Evolutionary conservation across 1,140 invertebrate genomes (phyloP).

Genomic region (Panagrolaimus sp.): DNA sequence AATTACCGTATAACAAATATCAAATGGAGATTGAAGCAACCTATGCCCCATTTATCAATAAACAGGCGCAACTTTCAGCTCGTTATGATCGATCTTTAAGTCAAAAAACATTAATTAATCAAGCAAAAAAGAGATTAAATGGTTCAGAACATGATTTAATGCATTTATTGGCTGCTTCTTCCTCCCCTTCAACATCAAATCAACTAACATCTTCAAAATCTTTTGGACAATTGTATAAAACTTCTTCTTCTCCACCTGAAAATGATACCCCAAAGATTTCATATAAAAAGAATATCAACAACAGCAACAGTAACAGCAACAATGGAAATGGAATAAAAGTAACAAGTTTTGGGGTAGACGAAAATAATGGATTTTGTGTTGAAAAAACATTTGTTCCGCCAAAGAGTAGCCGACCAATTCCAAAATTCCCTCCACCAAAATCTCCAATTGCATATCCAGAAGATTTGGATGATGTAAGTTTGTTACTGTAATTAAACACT

Average conservation of each 20-base stretch:
- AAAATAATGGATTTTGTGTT: background rate
- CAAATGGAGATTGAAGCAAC: constrained; percentile 17
- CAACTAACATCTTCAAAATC: background rate
- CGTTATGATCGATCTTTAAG: background rate
- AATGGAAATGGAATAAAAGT: background rate
- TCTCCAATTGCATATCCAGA: background rate
- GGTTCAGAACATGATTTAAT: background rate
- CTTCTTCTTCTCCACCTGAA: background rate
- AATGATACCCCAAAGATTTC: too few species aligned
- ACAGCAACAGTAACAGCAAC: too few species aligned
- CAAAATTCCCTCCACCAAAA: constrained; percentile 1
- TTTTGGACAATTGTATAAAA: background rate
- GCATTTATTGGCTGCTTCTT: background rate
- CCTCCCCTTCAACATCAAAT: background rate
- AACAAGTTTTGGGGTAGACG: constrained; percentile 7
- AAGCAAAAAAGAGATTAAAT: constrained; percentile 19
- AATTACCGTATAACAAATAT: background rate
- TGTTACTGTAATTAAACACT: too few species aligned
- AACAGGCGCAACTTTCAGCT: background rate
- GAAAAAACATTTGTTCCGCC: constrained; percentile 3
- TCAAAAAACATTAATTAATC: constrained; percentile 13
- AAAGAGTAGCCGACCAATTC: background rate
- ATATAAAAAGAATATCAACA: too few species aligned
- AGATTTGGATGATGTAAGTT: constrained; percentile 18
- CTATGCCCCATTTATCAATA: constrained; percentile 14